A percentile compares a stretch with the other conserved stretches of the same genome.
These are phyloP conservation scores for Calliopsis andreniformis DNA, from an alignment of 1,140 invertebrate genomes.

Conservation along the genomic window DNA sequence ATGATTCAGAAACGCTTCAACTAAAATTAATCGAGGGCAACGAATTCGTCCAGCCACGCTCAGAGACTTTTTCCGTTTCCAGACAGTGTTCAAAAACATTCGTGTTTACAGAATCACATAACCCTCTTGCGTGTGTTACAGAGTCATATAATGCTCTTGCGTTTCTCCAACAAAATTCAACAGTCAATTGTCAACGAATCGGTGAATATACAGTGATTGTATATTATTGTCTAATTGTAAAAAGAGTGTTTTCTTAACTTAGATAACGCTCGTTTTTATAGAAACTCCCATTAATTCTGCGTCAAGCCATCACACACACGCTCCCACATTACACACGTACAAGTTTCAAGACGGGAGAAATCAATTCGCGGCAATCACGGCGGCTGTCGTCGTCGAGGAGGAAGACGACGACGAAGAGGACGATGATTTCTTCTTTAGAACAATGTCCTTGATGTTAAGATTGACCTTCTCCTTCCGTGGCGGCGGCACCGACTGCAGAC, in stretches of 20 bases:
- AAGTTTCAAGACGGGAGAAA: constrained; percentile 17
- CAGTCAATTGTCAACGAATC: constrained; percentile 20
- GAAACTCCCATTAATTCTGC: not conserved
- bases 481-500: constrained; percentile 87
- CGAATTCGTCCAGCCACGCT: too few species aligned
- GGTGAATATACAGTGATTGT: too few species aligned
- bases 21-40: too few species aligned
- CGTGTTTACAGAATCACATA: not conserved
- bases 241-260: not conserved
- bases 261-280: not conserved
- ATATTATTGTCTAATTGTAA: constrained; percentile 28
- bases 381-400: constrained; percentile 62
- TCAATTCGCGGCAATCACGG: constrained; percentile 66
- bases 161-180: not conserved
- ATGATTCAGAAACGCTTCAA: too few species aligned
- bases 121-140: too few species aligned
- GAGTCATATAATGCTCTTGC: not conserved
- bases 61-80: too few species aligned
- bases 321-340: too few species aligned
- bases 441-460: constrained; percentile 88
- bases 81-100: too few species aligned
- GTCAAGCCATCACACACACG: constrained; percentile 15
- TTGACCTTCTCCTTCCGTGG: constrained; percentile 87
- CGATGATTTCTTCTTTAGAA: constrained; percentile 84
- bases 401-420: constrained; percentile 67